A percentile compares a stretch with the other conserved stretches of the same genome.
Conservation (phyloP, 2,113 vertebrate species). For the Phrynosoma blainvillii region DNA sequence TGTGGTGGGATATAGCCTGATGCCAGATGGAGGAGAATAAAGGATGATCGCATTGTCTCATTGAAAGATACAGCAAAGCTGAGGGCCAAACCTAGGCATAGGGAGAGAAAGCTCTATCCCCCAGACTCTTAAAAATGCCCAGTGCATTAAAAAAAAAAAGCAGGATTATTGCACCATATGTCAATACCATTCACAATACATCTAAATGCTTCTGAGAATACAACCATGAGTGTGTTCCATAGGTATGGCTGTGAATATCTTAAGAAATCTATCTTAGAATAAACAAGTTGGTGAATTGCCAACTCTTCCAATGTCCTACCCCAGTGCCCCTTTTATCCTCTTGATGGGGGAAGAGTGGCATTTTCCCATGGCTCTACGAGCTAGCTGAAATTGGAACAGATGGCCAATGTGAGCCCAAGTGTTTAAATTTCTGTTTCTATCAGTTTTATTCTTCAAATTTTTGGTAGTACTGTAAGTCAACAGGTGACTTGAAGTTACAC, state of each 20-base stretch:
- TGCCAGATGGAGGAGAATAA: slow-evolving; percentile 7
- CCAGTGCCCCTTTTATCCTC: background rate
- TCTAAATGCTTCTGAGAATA: slow-evolving; percentile 16
- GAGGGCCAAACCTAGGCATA: background rate
- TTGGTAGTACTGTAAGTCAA: background rate
- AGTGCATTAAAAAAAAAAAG: background rate
- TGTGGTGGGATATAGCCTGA: background rate
- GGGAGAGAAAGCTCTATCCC: slow-evolving; percentile 22
- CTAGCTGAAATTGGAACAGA: slow-evolving; percentile 6
- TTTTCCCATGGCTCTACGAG: slow-evolving; percentile 22
- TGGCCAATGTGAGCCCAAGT: background rate
- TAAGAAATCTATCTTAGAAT: slow-evolving; percentile 13
- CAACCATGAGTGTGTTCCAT: background rate
- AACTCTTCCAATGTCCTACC: background rate
- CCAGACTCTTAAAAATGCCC: slow-evolving; percentile 18
- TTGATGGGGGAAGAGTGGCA: background rate
- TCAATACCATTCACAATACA: background rate
- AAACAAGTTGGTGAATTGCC: slow-evolving; percentile 1
- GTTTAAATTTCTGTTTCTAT: slow-evolving; percentile 6
- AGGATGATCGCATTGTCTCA: background rate
- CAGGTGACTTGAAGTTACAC: too few species aligned
- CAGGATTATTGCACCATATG: background rate
- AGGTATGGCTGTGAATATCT: background rate
- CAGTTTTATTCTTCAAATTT: slow-evolving; percentile 10
- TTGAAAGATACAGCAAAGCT: slow-evolving; percentile 15